Base-by-base conservation (phyloP, 2,113 vertebrate genomes). In the Ondatra zibethicus region DNA sequence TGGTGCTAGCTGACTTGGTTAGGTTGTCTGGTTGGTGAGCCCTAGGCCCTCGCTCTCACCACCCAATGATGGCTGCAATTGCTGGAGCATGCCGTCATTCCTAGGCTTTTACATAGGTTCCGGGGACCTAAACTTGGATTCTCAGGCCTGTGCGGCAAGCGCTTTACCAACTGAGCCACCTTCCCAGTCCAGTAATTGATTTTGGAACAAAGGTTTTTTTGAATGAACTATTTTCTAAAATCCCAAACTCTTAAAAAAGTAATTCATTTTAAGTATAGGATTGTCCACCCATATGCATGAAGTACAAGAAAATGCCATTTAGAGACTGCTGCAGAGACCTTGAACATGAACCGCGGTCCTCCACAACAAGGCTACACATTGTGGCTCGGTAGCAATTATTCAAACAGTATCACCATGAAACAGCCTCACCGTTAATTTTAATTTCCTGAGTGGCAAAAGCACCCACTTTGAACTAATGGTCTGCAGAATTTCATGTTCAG, bases 401-500 rank as follows among this genome's bases (percentile, higher is more conserved):
- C 50, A 47, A 19, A 66, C 2, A 55, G n/a, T 25, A 33, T 75
- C 23, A 21, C 7, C 87, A 33, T 1, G 33, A 70, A 91, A 89
- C 58, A 39, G 2, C 61, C 45, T 73, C n/a, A 19, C 42, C 73
- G 21, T 81, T 75, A 13, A 93, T 92, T 97, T 90, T 25, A 42
- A 21, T 85, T 92, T 97, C 55, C 97, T 45, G 11, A 94, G 89
- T 12, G 63, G 82, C 89, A 85, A 72, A 91, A 86, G 91, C 76
- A 47, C 88, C 31, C 8, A 5, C 3, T 29, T 27, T 70, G 90
- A 97, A 95, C 78, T 91, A 96, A 96, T 17, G 94, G 92, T 29
- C 80, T 92, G 13, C 3, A 63, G 82, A 70, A 81, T 87, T 91
- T 66, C n/a, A 39, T 4, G 8, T 27, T 87, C 19, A 97, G 52